Conservation (phyloP, 2,113 vertebrate species). For the Mirounga angustirostris region DNA sequence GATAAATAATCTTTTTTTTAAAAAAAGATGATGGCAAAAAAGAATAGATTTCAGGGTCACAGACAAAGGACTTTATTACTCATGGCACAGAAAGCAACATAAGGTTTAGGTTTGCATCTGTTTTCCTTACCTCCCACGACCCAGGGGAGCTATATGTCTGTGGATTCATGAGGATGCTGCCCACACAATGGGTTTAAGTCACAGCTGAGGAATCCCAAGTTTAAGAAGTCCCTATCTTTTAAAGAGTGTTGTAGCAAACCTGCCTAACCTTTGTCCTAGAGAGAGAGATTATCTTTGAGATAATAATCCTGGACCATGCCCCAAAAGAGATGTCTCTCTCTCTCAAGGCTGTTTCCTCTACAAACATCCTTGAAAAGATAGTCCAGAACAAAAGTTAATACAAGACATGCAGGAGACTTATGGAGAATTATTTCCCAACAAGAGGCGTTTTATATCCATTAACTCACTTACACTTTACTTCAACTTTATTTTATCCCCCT, state of each 20-base stretch:
- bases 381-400: neutral
- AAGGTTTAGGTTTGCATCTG: neutral
- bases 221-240: neutral
- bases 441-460: neutral
- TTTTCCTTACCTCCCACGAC: neutral
- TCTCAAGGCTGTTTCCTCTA: neutral
- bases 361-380: constrained; percentile 27
- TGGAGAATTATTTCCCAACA: neutral
- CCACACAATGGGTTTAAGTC: neutral
- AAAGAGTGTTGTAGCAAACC: neutral
- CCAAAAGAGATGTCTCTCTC: neutral
- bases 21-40: neutral
- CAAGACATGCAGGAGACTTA: neutral
- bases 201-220: neutral
- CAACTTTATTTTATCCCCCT: neutral
- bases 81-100: neutral
- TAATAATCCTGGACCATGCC: neutral
- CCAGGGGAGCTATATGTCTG: neutral
- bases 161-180: neutral
- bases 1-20: neutral
- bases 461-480: neutral
- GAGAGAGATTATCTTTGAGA: neutral
- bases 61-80: neutral
- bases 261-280: neutral
- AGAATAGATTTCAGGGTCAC: neutral